Percentiles rank a stretch among this genome's conserved stretches.
These are phyloP conservation scores for Myioborus melanocephalus DNA, from an alignment of 2,797 vertebrate genomes.

Conservation along the genomic window DNA sequence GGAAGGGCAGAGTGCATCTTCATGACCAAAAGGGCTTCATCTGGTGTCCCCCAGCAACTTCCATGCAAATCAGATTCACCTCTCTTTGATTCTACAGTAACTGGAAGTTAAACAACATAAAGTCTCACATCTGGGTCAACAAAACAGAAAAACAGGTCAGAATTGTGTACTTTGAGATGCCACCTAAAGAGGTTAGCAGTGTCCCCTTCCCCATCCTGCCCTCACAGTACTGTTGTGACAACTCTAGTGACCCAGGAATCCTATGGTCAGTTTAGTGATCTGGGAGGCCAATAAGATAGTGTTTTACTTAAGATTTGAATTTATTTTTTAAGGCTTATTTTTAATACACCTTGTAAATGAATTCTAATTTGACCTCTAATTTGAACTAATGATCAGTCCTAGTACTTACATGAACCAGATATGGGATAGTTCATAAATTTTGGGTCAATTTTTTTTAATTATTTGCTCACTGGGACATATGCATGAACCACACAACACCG, in stretches of 20 bases:
- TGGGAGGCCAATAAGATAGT: neutral
- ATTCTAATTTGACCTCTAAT: constrained; percentile 59
- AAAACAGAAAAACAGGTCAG: neutral
- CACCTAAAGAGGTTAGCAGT: neutral
- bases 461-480: constrained; percentile 37
- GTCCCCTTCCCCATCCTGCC: neutral
- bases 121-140: neutral
- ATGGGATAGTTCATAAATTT: constrained; percentile 27
- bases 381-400: constrained; percentile 24
- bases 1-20: neutral
- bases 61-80: rapidly evolving
- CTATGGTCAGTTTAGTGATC: neutral
- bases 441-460: neutral
- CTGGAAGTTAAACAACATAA: neutral
- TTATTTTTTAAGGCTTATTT: constrained; percentile 32
- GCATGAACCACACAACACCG: neutral
- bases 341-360: constrained; percentile 57
- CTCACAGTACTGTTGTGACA: rapidly evolving
- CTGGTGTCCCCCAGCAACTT: rapidly evolving
- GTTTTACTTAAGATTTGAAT: neutral
- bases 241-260: neutral
- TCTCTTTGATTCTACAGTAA: neutral
- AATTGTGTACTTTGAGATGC: neutral
- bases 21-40: neutral
- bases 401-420: neutral